Evolutionary conservation across 2,888 invertebrate species (phyloP).

Genomic region (Pollenia angustigena): DNA sequence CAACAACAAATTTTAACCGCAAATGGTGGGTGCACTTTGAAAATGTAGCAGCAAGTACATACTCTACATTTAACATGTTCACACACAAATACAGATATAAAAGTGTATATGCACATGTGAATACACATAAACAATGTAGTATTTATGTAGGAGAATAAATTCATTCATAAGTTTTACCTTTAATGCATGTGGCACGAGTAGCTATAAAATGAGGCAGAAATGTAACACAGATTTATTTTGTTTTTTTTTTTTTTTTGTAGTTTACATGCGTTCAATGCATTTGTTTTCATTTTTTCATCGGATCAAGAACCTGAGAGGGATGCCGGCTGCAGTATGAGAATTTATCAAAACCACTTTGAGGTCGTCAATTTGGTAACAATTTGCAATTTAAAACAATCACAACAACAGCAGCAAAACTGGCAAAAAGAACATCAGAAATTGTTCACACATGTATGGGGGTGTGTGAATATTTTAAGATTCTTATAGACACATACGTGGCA

Average conservation of each 20-base stretch:
- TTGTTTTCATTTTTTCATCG: not conserved
- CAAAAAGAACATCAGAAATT: constrained; percentile 11
- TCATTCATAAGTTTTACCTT: constrained; percentile 63
- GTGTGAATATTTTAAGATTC: constrained; percentile 58
- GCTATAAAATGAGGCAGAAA: not conserved
- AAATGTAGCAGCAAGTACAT: constrained; percentile 48
- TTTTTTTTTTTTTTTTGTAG: not conserved
- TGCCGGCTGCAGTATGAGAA: constrained; percentile 24
- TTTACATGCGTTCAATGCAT: constrained; percentile 5
- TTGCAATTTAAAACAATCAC: constrained; percentile 63
- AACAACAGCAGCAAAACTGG: not conserved
- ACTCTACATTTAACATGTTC: constrained; percentile 32
- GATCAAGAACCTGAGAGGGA: constrained; percentile 4
- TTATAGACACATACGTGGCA: not conserved
- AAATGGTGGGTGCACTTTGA: constrained; percentile 69
- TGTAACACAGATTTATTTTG: not conserved
- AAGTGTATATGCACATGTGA: not conserved
- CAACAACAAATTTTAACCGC: constrained; percentile 36
- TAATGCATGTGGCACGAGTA: constrained; percentile 4
- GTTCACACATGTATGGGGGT: constrained; percentile 52
- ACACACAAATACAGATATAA: not conserved
- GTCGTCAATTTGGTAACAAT: constrained; percentile 65
- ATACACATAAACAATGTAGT: not conserved
- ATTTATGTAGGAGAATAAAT: constrained; percentile 27
- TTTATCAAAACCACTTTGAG: constrained; percentile 57